A percentile compares a stretch with the other conserved stretches of the same genome.
Conservation (phyloP, 2,888 invertebrate genomes). For the Pristionchus arcanus region DNA sequence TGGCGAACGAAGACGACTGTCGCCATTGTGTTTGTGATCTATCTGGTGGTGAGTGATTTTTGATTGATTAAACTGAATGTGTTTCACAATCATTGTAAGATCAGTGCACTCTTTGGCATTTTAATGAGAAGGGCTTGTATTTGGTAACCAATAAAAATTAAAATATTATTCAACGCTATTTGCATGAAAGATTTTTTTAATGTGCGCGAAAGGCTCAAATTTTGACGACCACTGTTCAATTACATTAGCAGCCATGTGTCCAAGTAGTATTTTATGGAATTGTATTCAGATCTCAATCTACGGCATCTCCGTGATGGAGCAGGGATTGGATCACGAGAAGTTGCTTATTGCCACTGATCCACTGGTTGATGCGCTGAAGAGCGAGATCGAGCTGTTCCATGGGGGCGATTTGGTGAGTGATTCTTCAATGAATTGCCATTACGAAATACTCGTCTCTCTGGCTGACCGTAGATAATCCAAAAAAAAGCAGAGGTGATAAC, state of each 20-base stretch:
- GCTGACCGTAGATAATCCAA: too few species aligned
- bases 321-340: constrained; percentile 78
- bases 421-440: background rate
- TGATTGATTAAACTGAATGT: background rate
- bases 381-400: constrained; percentile 78
- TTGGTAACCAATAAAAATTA: too few species aligned
- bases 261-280: too few species aligned
- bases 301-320: constrained; percentile 84
- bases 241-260: too few species aligned
- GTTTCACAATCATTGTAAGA: background rate
- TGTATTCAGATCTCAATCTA: constrained; percentile 84
- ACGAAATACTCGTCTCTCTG: background rate
- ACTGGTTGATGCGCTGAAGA: constrained; percentile 71
- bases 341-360: constrained; percentile 75
- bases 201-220: too few species aligned
- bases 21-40: constrained; percentile 87
- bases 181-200: too few species aligned
- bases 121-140: too few species aligned
- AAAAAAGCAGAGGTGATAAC: too few species aligned
- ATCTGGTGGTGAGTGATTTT: constrained; percentile 86
- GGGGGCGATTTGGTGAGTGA: constrained; percentile 76
- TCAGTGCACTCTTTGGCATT: too few species aligned
- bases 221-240: too few species aligned
- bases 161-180: too few species aligned
- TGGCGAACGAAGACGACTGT: constrained; percentile 82